phyloP scores from a whole-genome alignment of 2,797 vertebrate genomes.

The Epinephelus coioides region DNA sequence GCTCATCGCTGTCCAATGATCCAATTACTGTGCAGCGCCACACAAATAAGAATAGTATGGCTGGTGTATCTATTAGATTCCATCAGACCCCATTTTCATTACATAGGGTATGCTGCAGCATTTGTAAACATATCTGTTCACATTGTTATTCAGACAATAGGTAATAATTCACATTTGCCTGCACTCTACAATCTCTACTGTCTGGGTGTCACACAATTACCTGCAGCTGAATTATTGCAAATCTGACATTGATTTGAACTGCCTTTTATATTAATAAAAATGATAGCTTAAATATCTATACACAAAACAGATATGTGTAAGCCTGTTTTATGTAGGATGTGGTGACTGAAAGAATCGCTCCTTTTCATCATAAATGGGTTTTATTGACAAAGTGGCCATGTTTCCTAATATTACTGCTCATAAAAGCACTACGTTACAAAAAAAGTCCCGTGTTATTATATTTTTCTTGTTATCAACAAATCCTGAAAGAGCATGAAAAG shows the following conservation, averaged over 20 bases:
- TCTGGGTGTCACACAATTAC: constrained; percentile 2
- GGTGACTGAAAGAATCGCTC: neutral
- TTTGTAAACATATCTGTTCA: constrained; percentile 18
- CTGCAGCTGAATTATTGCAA: neutral
- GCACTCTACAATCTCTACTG: constrained; percentile 1
- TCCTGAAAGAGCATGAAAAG: neutral
- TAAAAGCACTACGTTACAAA: neutral
- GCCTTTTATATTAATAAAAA: neutral
- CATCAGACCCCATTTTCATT: constrained; percentile 49
- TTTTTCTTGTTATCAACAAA: constrained; percentile 1
- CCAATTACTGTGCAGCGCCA: constrained; percentile 32
- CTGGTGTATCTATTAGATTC: constrained; percentile 36
- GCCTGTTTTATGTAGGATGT: neutral
- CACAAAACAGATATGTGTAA: neutral
- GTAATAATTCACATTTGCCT: neutral
- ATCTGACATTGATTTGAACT: constrained; percentile 11
- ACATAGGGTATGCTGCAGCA: constrained; percentile 20
- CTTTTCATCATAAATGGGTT: neutral
- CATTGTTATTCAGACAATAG: constrained; percentile 7
- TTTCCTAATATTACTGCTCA: neutral
- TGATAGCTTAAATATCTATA: too few relatives aligned
- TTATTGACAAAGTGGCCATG: neutral
- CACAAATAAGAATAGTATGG: constrained; percentile 35
- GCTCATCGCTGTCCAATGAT: constrained; percentile 43
- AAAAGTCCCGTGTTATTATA: neutral